Evolutionary conservation across 1,140 invertebrate species (phyloP).

Genomic region (Diabrotica undecimpunctata): DNA sequence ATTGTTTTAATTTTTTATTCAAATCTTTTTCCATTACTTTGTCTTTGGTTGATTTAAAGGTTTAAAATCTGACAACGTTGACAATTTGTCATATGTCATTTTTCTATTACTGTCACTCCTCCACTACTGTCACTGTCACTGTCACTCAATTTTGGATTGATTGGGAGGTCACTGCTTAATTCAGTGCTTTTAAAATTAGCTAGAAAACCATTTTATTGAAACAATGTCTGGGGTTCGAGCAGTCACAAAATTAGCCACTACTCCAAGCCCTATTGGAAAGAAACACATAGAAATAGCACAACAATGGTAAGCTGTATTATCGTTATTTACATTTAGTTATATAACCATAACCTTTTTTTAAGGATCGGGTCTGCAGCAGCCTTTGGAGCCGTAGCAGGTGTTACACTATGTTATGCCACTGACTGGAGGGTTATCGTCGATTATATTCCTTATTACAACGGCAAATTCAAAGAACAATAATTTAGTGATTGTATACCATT

Average conservation of each 20-base stretch:
- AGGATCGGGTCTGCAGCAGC: slow-evolving; percentile 57
- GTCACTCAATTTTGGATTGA: too few relatives aligned
- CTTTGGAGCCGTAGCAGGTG: slow-evolving; percentile 59
- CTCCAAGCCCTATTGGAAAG: slow-evolving; percentile 34
- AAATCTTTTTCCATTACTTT: too few relatives aligned
- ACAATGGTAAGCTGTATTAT: slow-evolving; percentile 32
- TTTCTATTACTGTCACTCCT: too few relatives aligned
- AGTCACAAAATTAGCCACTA: slow-evolving; percentile 6
- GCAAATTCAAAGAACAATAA: slow-evolving; percentile 61
- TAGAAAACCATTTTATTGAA: too few relatives aligned
- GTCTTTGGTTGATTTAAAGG: too few relatives aligned
- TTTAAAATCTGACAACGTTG: too few relatives aligned
- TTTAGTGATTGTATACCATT: not conserved
- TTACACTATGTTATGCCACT: slow-evolving; percentile 64
- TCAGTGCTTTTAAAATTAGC: too few relatives aligned
- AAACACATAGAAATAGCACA: slow-evolving; percentile 38
- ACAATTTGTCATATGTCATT: too few relatives aligned
- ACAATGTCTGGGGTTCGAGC: slow-evolving; percentile 14
- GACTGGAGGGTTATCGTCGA: slow-evolving; percentile 72
- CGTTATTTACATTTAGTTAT: slow-evolving; percentile 19
- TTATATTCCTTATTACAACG: slow-evolving; percentile 69
- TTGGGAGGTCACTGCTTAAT: too few relatives aligned
- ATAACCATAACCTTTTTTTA: slow-evolving; percentile 29
- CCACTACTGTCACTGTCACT: too few relatives aligned
- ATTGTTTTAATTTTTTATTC: too few relatives aligned